These are phyloP conservation scores for Agrochola lota DNA, from an alignment of 2,888 invertebrate species.

Conservation along the genomic window DNA sequence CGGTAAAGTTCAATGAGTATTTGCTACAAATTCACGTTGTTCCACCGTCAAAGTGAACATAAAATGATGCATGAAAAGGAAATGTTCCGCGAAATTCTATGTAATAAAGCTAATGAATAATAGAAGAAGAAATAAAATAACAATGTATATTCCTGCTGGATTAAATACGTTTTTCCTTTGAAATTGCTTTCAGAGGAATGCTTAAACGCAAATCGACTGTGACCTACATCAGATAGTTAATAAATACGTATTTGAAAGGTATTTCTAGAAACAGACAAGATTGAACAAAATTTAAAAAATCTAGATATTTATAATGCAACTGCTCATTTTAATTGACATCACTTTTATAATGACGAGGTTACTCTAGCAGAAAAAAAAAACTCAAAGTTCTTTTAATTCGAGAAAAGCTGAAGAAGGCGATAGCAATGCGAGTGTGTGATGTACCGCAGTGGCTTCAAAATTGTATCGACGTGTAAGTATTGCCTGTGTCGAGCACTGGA, in stretches of 20 bases:
- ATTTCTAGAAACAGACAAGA: not conserved
- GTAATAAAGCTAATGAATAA: conserved; percentile 30
- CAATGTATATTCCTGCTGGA: not conserved
- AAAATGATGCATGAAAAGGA: conserved; percentile 30
- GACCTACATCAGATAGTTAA: conserved; percentile 12
- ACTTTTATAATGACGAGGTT: not conserved
- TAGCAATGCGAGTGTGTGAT: conserved; percentile 16
- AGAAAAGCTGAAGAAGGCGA: conserved; percentile 1
- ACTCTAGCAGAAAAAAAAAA: not conserved
- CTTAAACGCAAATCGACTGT: conserved; percentile 4
- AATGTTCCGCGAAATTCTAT: conserved; percentile 23
- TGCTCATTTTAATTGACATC: not conserved
- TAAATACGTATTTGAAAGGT: conserved; percentile 1
- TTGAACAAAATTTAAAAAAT: not conserved
- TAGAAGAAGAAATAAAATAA: conserved; percentile 9
- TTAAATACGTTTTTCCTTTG: conserved; percentile 12
- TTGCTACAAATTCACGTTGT: conserved; percentile 51
- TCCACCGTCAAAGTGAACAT: conserved; percentile 36
- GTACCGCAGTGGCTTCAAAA: conserved; percentile 35
- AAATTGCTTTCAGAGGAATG: conserved; percentile 17
- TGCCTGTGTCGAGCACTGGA: conserved; percentile 25
- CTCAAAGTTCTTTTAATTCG: not conserved
- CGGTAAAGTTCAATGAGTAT: conserved; percentile 64
- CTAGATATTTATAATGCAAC: not conserved
- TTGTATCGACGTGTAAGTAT: conserved; percentile 36